phyloP scores from a whole-genome alignment of 64 coral and sea anemone genomes.

The Stichodactyla mertensii region DNA sequence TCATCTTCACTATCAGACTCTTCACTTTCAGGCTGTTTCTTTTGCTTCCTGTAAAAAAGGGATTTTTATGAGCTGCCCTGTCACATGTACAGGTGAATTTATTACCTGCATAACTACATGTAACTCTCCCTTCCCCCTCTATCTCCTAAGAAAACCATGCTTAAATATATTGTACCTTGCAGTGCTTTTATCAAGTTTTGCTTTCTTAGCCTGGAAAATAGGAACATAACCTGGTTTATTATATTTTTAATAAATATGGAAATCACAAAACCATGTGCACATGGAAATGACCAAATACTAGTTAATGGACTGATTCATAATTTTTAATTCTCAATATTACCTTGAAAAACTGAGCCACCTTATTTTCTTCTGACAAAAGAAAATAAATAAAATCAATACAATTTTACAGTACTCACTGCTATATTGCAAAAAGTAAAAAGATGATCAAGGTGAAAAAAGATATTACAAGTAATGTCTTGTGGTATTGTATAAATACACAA shows the following conservation, averaged over 20 bases:
- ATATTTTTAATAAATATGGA: neutral
- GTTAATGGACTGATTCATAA: neutral
- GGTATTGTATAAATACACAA: no score
- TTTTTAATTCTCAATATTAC: neutral
- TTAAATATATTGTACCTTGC: neutral
- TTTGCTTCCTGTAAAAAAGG: slow-evolving; percentile 3
- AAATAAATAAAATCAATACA: neutral
- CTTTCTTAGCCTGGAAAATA: slow-evolving; percentile 9
- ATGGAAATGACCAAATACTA: neutral
- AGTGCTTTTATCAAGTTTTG: slow-evolving; percentile 18
- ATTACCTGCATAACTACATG: no score
- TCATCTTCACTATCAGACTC: slow-evolving; percentile 14
- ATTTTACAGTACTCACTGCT: neutral
- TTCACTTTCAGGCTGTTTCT: neutral
- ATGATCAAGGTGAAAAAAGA: no score
- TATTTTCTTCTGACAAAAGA: slow-evolving; percentile 29
- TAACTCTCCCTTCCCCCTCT: no score
- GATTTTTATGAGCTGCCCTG: neutral
- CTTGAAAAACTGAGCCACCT: slow-evolving; percentile 10
- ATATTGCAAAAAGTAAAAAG: no score
- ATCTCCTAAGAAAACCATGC: no score
- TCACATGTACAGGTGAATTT: no score
- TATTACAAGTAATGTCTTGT: no score
- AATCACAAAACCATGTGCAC: neutral
- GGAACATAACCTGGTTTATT: neutral